phyloP scores from a whole-genome alignment of 2,797 vertebrate genomes.

The Gallinago stenura region DNA sequence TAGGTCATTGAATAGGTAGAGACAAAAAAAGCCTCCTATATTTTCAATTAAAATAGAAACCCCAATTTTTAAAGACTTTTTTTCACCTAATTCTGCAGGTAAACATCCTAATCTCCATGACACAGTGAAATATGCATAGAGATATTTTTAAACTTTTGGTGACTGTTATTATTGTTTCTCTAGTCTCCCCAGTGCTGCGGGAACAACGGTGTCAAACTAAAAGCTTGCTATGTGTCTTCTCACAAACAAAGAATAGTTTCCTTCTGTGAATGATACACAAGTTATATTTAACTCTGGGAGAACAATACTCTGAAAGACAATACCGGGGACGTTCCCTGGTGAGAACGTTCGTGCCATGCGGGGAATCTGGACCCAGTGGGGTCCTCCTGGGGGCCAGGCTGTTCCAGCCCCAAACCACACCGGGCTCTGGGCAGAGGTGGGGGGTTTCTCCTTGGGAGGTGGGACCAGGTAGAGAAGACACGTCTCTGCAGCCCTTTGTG shows the following conservation, averaged over 20 bases:
- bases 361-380: accelerated
- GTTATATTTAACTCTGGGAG: not conserved
- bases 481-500: not conserved
- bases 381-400: not conserved
- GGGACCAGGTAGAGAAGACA: accelerated
- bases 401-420: not conserved
- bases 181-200: not conserved
- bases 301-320: not conserved
- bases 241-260: not conserved
- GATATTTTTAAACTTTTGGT: slow-evolving; percentile 5
- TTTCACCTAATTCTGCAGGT: not conserved
- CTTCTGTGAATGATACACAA: not conserved
- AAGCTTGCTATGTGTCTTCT: not conserved
- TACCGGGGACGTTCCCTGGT: not conserved
- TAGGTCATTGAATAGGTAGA: not conserved
- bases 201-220: not conserved
- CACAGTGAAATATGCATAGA: not conserved
- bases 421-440: not conserved
- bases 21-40: not conserved
- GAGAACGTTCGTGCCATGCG: not conserved
- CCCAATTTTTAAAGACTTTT: not conserved
- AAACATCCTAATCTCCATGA: not conserved
- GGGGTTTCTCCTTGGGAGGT: not conserved
- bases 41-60: slow-evolving; percentile 13
- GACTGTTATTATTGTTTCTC: slow-evolving; percentile 3